Evolutionary conservation across 2,113 vertebrate species (phyloP).

Genomic region (Hepsetus odoe): DNA sequence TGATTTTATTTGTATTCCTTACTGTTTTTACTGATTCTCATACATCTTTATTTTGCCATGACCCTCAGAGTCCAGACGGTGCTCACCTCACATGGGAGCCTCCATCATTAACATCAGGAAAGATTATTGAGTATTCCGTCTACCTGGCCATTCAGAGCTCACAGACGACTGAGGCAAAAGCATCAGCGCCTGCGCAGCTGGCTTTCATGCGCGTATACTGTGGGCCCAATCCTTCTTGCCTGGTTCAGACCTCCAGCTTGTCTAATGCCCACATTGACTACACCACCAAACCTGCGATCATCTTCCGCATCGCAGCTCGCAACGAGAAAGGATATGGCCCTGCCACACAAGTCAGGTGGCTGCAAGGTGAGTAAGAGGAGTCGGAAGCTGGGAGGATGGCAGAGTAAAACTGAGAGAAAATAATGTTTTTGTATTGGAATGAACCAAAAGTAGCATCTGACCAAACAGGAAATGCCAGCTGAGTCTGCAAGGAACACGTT

Average conservation of each 20-base stretch:
- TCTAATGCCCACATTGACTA: conserved; percentile 84
- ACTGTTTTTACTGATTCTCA: background rate
- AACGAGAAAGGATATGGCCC: conserved; percentile 85
- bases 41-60: background rate
- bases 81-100: conserved; percentile 86
- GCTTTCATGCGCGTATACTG: conserved; percentile 86
- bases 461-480: background rate
- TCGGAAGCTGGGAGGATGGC: background rate
- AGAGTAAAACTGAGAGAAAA: background rate
- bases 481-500: too few relatives aligned
- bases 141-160: conserved; percentile 84
- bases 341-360: conserved; percentile 84
- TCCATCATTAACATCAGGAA: conserved; percentile 82
- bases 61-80: conserved; percentile 77
- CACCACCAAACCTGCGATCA: conserved; percentile 85
- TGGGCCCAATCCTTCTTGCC: conserved; percentile 81
- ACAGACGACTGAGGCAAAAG: conserved; percentile 74
- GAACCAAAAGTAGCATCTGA: too few relatives aligned
- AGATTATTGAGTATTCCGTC: conserved; percentile 83
- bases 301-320: conserved; percentile 84
- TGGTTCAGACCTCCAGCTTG: conserved; percentile 80
- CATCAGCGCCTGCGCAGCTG: conserved; percentile 74
- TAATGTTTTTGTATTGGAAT: too few relatives aligned
- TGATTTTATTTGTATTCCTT: background rate
- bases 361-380: conserved; percentile 73